Conservation (phyloP, 1,140 invertebrate species). For the Drosophila ogumai region DNA sequence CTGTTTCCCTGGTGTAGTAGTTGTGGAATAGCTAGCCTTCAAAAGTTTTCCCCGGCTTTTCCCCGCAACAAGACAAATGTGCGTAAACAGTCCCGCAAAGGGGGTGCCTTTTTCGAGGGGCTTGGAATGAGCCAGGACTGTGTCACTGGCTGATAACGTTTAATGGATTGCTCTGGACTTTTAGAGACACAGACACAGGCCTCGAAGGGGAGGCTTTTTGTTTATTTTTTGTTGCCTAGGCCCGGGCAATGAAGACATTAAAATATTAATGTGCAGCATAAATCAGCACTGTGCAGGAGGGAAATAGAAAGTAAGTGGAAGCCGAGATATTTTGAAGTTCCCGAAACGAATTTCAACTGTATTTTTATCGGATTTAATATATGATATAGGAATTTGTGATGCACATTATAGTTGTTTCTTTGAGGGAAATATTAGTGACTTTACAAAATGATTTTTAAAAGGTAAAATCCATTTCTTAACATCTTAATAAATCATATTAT, state of each 20-base stretch:
- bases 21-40: constrained; percentile 48
- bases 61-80: constrained; percentile 66
- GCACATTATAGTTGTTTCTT: too few relatives aligned
- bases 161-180: constrained; percentile 72
- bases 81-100: constrained; percentile 55
- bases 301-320: neutral
- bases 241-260: constrained; percentile 79
- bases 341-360: constrained; percentile 7
- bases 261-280: constrained; percentile 82
- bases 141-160: constrained; percentile 78
- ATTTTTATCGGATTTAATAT: neutral
- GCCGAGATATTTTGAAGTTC: neutral
- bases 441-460: neutral
- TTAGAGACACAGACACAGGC: constrained; percentile 24
- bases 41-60: constrained; percentile 56
- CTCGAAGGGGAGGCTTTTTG: constrained; percentile 26
- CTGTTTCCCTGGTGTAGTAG: constrained; percentile 19
- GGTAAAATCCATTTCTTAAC: neutral
- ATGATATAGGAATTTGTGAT: too few relatives aligned
- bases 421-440: too few relatives aligned
- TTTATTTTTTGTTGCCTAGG: constrained; percentile 54
- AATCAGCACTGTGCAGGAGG: constrained; percentile 51
- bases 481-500: neutral
- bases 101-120: constrained; percentile 14
- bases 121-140: constrained; percentile 52